phyloP scores from a whole-genome alignment of 2,888 invertebrate genomes.

The Ectemnius continuus region DNA sequence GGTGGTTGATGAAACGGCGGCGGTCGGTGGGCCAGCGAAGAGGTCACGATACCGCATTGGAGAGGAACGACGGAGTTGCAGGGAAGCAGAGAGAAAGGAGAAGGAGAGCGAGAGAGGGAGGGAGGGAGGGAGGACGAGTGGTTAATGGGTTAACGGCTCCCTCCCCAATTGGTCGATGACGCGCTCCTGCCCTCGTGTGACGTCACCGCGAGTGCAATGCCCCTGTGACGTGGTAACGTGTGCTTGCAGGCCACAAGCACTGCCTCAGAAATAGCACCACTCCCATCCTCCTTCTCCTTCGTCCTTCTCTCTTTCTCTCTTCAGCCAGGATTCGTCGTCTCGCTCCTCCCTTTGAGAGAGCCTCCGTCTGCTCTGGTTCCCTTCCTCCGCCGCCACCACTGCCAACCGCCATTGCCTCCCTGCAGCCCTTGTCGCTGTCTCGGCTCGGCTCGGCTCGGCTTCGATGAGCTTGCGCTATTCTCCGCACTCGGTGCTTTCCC shows the following conservation, averaged over 20 bases:
- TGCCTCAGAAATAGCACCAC: slow-evolving; percentile 66
- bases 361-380: neutral
- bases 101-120: slow-evolving; percentile 22
- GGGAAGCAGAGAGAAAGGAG: no score
- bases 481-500: slow-evolving; percentile 3
- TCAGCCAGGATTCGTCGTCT: neutral
- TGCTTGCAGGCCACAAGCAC: slow-evolving; percentile 60
- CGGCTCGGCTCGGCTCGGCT: no score
- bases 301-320: slow-evolving; percentile 5
- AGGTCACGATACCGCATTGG: slow-evolving; percentile 60
- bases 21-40: slow-evolving; percentile 46
- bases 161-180: slow-evolving; percentile 75
- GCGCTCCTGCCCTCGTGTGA: slow-evolving; percentile 68
- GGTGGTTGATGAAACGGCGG: slow-evolving; percentile 37
- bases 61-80: slow-evolving; percentile 28
- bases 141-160: slow-evolving; percentile 74
- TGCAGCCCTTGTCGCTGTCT: no score
- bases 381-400: neutral
- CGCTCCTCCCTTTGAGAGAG: no score
- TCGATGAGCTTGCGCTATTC: no score
- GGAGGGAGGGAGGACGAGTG: slow-evolving; percentile 43
- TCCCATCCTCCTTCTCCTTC: slow-evolving; percentile 33
- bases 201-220: slow-evolving; percentile 74
- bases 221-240: slow-evolving; percentile 71
- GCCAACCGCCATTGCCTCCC: slow-evolving; percentile 3